A percentile compares a stretch with the other conserved stretches of the same genome.
Evolutionary conservation across 37 sponge, comb jelly and placozoan species (phyloP).

Genomic region (Bolinopsis microptera): DNA sequence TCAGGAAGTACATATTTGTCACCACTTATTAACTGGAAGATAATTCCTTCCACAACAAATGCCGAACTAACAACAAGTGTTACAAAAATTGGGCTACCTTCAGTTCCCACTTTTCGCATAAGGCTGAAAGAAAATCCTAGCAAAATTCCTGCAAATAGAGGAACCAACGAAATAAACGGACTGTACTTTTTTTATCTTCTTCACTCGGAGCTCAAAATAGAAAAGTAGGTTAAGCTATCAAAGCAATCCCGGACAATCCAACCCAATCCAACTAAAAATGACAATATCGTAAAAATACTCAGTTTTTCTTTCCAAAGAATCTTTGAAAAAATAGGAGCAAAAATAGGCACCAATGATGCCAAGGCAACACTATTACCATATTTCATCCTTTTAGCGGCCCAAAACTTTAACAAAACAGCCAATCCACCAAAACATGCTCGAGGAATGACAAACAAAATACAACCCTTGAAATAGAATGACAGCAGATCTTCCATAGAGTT

Average conservation of each 20-base stretch:
- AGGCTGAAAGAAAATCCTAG: background rate
- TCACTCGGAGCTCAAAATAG: background rate
- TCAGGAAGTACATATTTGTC: background rate
- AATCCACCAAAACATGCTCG: background rate
- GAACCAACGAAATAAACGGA: background rate
- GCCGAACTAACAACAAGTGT: background rate
- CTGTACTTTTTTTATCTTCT: background rate
- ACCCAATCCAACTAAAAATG: background rate
- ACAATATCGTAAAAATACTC: background rate
- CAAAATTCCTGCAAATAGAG: background rate
- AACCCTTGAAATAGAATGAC: background rate
- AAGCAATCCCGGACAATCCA: background rate
- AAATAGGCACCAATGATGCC: background rate
- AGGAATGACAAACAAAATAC: background rate
- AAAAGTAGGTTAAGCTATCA: conserved; percentile 7
- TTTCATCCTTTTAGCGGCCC: background rate
- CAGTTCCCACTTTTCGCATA: conserved; percentile 36
- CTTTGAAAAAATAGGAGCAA: conserved; percentile 6
- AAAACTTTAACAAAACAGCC: background rate
- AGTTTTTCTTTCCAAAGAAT: conserved; percentile 49
- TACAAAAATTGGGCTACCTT: background rate
- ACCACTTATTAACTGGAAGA: background rate
- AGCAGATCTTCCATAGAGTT: too few species aligned
- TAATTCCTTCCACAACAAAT: background rate
- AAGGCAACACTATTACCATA: background rate